A percentile compares a stretch with the other conserved stretches of the same genome.
These are phyloP conservation scores for Setipinna tenuifilis DNA, from an alignment of 2,797 vertebrate genomes.

Conservation along the genomic window DNA sequence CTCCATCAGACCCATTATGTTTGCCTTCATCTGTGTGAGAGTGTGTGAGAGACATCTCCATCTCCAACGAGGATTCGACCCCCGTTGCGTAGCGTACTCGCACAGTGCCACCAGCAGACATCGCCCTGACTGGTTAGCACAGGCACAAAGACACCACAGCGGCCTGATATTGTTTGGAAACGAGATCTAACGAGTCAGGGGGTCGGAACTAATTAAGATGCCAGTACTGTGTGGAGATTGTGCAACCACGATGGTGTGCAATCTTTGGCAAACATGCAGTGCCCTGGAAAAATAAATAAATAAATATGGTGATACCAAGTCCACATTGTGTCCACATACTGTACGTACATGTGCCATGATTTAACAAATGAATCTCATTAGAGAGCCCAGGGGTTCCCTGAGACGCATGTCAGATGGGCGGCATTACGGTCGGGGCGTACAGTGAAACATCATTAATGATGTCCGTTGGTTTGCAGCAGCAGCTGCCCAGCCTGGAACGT, in stretches of 20 bases:
- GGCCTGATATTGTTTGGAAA: neutral
- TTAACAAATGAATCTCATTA: constrained; percentile 13
- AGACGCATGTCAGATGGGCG: neutral
- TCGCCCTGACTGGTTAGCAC: neutral
- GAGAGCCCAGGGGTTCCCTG: neutral
- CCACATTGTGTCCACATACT: too few relatives aligned
- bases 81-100: neutral
- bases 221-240: neutral
- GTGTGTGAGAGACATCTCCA: neutral
- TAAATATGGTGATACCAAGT: neutral
- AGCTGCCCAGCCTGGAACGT: neutral
- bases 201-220: neutral
- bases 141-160: neutral
- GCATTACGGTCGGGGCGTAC: neutral
- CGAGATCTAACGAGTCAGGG: neutral
- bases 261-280: neutral
- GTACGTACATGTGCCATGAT: neutral
- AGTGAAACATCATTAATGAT: neutral
- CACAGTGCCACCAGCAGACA: neutral
- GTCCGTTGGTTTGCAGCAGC: neutral
- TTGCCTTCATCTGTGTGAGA: constrained; percentile 47
- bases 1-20: constrained; percentile 50
- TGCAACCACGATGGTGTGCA: neutral
- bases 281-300: neutral
- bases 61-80: neutral